A percentile compares a stretch with the other conserved stretches of the same genome.
Evolutionary conservation across 2,888 invertebrate genomes (phyloP).

Genomic region (Cepaea hortensis): DNA sequence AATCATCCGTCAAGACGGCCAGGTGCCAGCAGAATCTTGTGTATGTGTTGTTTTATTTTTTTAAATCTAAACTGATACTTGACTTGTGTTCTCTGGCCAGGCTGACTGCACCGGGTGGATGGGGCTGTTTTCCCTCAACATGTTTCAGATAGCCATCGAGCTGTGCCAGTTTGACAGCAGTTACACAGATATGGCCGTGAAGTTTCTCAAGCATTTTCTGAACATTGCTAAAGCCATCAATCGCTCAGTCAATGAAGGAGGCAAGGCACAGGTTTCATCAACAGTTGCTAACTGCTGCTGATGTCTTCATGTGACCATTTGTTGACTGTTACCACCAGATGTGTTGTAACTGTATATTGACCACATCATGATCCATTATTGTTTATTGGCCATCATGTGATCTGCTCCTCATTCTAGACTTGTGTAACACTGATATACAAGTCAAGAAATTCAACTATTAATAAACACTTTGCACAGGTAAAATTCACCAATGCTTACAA

Average conservation of each 20-base stretch:
- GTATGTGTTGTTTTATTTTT: too few relatives aligned
- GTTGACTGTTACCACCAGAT: background rate
- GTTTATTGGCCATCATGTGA: too few relatives aligned
- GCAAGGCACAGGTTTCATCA: conserved; percentile 43
- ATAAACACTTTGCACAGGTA: too few relatives aligned
- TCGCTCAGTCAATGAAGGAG: conserved; percentile 55
- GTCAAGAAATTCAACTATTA: too few relatives aligned
- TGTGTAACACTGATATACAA: too few relatives aligned
- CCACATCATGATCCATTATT: too few relatives aligned
- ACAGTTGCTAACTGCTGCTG: background rate
- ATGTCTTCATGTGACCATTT: background rate
- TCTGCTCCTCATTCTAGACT: too few relatives aligned
- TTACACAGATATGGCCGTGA: conserved; percentile 67
- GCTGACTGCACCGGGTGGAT: conserved; percentile 76
- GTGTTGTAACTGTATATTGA: too few relatives aligned
- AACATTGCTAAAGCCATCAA: conserved; percentile 69
- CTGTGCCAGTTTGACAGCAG: conserved; percentile 61
- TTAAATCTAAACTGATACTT: too few relatives aligned
- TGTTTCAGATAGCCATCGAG: conserved; percentile 71
- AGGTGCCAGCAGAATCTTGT: too few relatives aligned
- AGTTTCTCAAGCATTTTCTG: conserved; percentile 70
- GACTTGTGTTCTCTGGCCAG: conserved; percentile 53
- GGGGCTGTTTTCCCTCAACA: conserved; percentile 70
- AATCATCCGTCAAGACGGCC: too few relatives aligned
- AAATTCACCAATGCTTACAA: too few relatives aligned